Evolutionary conservation across 2,888 invertebrate genomes (phyloP).

Genomic region (Listrodromus nycthemerus): DNA sequence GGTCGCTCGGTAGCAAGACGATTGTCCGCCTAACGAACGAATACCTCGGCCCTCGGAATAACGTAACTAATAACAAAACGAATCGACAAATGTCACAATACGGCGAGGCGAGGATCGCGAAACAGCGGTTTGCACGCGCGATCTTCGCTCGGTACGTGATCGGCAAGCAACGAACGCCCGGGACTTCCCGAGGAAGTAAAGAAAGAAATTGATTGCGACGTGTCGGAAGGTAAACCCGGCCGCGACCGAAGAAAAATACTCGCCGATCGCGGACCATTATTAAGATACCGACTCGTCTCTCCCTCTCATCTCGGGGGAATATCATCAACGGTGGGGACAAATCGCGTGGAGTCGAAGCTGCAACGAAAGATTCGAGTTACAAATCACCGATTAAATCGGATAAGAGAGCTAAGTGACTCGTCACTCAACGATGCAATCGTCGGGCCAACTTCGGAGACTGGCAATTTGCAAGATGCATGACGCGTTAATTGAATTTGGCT

Average conservation of each 20-base stretch:
- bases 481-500: neutral
- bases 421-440: slow-evolving; percentile 39
- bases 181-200: slow-evolving; percentile 6
- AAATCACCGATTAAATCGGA: slow-evolving; percentile 48
- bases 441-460: neutral
- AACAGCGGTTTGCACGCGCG: slow-evolving; percentile 24
- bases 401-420: slow-evolving; percentile 27
- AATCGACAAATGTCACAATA: slow-evolving; percentile 45
- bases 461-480: neutral
- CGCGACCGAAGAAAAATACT: slow-evolving; percentile 43
- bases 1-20: slow-evolving; percentile 16
- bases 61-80: slow-evolving; percentile 48
- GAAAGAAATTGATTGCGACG: slow-evolving; percentile 56
- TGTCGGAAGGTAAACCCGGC: slow-evolving; percentile 30
- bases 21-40: slow-evolving; percentile 27
- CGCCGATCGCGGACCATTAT: slow-evolving; percentile 27
- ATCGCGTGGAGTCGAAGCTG: neutral
- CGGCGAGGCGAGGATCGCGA: neutral
- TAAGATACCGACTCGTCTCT: slow-evolving; percentile 31
- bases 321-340: slow-evolving; percentile 18
- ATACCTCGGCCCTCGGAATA: slow-evolving; percentile 31
- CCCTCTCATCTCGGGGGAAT: slow-evolving; percentile 38
- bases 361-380: slow-evolving; percentile 19
- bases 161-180: slow-evolving; percentile 48
- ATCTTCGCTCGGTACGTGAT: slow-evolving; percentile 46